phyloP scores from a whole-genome alignment of 2,888 invertebrate genomes.

The Pinctada fucata region DNA sequence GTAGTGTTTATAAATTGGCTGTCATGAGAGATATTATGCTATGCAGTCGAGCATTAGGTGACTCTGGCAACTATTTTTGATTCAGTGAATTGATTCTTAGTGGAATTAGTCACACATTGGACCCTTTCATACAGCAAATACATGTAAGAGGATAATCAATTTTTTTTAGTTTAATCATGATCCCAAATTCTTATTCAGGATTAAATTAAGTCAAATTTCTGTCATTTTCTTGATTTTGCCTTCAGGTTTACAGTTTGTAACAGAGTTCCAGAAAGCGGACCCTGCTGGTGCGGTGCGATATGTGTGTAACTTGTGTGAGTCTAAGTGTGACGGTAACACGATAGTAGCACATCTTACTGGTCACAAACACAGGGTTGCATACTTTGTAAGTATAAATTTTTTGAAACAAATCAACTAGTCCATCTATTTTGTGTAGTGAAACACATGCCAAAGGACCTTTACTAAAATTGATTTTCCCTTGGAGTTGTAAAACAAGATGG shows the following conservation, averaged over 20 bases:
- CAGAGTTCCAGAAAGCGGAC: slow-evolving; percentile 57
- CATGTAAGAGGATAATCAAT: no score
- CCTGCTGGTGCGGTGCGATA: slow-evolving; percentile 42
- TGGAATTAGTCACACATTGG: no score
- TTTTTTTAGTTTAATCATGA: no score
- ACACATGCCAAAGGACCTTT: neutral
- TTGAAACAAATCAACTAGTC: no score
- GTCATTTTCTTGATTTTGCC: neutral
- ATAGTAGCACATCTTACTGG: slow-evolving; percentile 61
- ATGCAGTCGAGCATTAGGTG: no score
- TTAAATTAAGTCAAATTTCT: no score
- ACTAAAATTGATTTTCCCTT: neutral
- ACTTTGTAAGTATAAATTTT: slow-evolving; percentile 54
- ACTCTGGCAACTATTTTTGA: no score
- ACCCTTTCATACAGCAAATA: no score
- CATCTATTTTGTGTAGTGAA: neutral
- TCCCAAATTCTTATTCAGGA: no score
- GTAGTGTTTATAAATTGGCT: no score
- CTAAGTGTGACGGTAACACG: slow-evolving; percentile 62
- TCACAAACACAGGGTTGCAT: slow-evolving; percentile 60
- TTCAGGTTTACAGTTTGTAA: slow-evolving; percentile 56
- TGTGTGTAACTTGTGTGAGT: slow-evolving; percentile 66
- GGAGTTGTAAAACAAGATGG: neutral
- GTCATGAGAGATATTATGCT: no score
- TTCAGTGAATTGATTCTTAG: no score